phyloP scores from a whole-genome alignment of 2,113 vertebrate genomes.

The Dryoscopus gambensis region DNA sequence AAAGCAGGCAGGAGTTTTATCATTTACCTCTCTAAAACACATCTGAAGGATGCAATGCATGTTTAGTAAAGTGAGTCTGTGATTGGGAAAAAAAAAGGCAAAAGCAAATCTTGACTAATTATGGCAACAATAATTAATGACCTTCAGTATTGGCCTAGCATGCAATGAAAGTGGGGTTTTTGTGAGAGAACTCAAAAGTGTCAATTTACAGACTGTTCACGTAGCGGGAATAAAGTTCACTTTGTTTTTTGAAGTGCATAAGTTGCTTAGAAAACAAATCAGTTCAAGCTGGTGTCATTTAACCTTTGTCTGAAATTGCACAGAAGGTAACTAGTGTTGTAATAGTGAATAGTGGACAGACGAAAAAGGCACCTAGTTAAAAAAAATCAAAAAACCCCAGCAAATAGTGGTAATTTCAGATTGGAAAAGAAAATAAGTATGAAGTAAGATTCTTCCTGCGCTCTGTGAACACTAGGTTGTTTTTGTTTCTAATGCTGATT shows the following conservation, averaged over 20 bases:
- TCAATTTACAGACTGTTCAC: fast-evolving
- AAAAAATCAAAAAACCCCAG: background rate
- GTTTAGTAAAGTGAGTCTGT: background rate
- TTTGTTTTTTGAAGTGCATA: background rate
- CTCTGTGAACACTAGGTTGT: fast-evolving
- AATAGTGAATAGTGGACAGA: background rate
- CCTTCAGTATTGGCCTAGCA: background rate
- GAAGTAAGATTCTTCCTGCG: fast-evolving
- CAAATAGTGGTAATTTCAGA: background rate
- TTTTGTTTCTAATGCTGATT: background rate
- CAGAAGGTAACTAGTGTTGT: background rate
- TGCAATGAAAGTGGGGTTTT: background rate
- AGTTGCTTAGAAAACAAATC: background rate
- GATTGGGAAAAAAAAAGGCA: background rate
- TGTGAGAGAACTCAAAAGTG: background rate
- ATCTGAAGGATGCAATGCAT: background rate
- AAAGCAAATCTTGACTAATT: background rate
- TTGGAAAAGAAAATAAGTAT: background rate
- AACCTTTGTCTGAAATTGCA: background rate
- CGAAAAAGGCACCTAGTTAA: background rate
- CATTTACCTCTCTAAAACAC: background rate
- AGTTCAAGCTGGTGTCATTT: background rate
- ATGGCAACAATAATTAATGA: background rate
- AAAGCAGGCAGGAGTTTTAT: background rate
- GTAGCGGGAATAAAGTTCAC: background rate